Percentiles rank a stretch among this genome's conserved stretches.
phyloP scores from a whole-genome alignment of 2,888 invertebrate species.

The Pollenia angustigena region DNA sequence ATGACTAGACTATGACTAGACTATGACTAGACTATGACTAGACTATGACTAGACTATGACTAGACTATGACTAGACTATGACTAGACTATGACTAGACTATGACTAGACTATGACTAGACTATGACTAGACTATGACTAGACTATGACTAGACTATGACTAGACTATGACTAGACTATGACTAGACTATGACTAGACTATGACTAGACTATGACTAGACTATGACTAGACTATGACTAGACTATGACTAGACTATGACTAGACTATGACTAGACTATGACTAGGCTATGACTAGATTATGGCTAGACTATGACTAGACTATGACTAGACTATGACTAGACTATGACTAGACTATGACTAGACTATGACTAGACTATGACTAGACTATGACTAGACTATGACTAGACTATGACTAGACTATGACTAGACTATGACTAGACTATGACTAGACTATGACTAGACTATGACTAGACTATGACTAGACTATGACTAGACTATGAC shows the following conservation, averaged over 20 bases:
- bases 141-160: background rate
- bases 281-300: background rate
- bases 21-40: conserved; percentile 16
- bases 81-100: conserved; percentile 2
- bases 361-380: conserved; percentile 10
- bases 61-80: background rate
- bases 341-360: conserved; percentile 5
- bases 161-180: background rate
- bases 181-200: background rate
- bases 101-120: background rate
- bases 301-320: background rate
- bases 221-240: background rate
- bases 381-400: background rate
- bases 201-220: background rate
- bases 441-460: no score
- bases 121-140: background rate
- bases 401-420: no score
- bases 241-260: background rate
- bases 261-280: background rate
- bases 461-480: no score
- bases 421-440: no score
- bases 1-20: background rate
- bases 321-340: conserved; percentile 7
- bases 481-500: no score
- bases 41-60: conserved; percentile 4